Percentiles rank a stretch among this genome's conserved stretches.
Conservation (phyloP, 2,113 vertebrate species). For the Sigmodon hispidus region DNA sequence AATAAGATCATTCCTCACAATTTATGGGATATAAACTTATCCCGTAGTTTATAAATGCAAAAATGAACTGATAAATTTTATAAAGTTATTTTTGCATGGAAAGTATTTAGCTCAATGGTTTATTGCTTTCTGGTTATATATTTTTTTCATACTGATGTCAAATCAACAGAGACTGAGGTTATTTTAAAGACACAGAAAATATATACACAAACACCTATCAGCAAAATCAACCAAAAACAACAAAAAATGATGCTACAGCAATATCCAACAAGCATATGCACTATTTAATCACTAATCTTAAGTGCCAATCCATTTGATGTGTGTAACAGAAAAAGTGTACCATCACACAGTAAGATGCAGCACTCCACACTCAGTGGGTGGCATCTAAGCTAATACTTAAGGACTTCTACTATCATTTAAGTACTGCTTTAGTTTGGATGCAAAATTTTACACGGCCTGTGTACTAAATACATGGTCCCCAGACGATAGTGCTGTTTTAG, state of each 20-base stretch:
- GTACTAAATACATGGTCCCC: neutral
- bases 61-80: neutral
- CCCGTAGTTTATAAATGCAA: neutral
- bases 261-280: neutral
- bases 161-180: slow-evolving; percentile 32
- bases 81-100: slow-evolving; percentile 15
- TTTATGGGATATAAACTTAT: too few relatives aligned
- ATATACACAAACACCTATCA: neutral
- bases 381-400: slow-evolving; percentile 10
- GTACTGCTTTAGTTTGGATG: neutral
- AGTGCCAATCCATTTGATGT: neutral
- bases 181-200: neutral
- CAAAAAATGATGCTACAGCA: neutral
- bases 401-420: neutral
- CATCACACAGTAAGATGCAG: neutral
- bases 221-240: neutral
- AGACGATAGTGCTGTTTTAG: neutral
- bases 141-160: neutral
- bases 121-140: slow-evolving; percentile 8
- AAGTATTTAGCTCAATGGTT: slow-evolving; percentile 5
- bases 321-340: neutral
- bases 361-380: neutral
- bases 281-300: neutral
- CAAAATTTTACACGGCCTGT: neutral
- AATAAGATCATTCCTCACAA: neutral